A percentile compares a stretch with the other conserved stretches of the same genome.
Conservation (phyloP, 2,113 vertebrate species). For the Leptodactylus fuscus region DNA sequence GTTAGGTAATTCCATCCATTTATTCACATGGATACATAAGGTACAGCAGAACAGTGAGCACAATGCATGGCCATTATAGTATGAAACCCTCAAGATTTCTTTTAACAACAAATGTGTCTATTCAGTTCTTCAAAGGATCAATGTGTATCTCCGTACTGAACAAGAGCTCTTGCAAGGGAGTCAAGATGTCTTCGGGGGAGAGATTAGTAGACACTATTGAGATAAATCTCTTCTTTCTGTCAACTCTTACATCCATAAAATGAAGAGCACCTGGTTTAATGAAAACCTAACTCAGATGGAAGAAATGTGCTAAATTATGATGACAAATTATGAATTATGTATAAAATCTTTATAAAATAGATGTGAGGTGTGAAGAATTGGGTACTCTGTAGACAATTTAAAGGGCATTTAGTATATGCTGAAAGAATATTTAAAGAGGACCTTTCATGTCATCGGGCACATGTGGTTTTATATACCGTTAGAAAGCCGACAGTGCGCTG, state of each 20-base stretch:
- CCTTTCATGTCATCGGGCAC: too few species aligned
- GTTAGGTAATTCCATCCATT: background rate
- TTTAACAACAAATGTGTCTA: background rate
- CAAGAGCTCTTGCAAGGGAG: background rate
- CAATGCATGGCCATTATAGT: background rate
- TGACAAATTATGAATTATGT: background rate
- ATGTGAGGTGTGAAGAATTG: background rate
- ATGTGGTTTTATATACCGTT: background rate
- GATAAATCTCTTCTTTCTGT: background rate
- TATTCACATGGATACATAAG: background rate
- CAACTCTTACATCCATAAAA: background rate
- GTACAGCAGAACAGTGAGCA: background rate
- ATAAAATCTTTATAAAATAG: background rate
- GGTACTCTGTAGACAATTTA: background rate
- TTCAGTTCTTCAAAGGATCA: conserved; percentile 27
- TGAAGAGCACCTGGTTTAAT: background rate
- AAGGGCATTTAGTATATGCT: background rate
- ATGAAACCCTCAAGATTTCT: background rate
- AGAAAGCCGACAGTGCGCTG: background rate
- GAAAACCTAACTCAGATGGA: background rate
- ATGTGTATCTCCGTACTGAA: background rate
- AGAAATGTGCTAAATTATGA: background rate
- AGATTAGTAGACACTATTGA: background rate
- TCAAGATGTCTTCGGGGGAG: background rate
- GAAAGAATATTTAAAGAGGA: background rate